Conservation (phyloP, 2,888 invertebrate genomes). For the Athalia circularis region DNA sequence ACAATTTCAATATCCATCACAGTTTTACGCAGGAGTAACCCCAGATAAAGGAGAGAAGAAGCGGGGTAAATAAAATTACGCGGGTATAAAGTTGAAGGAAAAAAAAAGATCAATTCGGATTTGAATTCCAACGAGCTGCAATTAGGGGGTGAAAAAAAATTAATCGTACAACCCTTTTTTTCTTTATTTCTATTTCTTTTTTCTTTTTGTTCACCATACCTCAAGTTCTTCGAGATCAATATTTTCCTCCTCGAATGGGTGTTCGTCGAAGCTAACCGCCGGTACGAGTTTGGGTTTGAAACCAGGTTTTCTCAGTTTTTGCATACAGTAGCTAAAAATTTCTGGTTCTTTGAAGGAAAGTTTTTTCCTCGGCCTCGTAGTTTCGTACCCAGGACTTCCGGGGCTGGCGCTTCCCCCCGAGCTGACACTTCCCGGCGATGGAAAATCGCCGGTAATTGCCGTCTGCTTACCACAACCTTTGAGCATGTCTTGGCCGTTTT, state of each 20-base stretch:
- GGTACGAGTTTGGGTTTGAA: conserved; percentile 54
- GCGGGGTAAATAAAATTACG: no score
- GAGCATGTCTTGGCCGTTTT: conserved; percentile 53
- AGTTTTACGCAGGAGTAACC: no score
- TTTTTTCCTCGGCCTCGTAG: conserved; percentile 84
- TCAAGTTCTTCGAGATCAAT: conserved; percentile 70
- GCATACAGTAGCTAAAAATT: conserved; percentile 76
- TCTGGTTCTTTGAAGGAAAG: conserved; percentile 92
- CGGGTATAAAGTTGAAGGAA: no score
- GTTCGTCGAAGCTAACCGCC: conserved; percentile 59
- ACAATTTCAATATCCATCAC: no score
- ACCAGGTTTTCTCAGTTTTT: conserved; percentile 64
- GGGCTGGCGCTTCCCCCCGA: conserved; percentile 61
- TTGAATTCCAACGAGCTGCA: no score
- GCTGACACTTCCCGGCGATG: conserved; percentile 61
- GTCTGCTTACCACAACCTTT: conserved; percentile 58
- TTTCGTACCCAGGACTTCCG: conserved; percentile 46
- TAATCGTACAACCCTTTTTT: no score
- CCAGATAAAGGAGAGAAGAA: no score
- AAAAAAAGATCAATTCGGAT: no score
- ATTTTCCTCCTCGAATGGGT: conserved; percentile 66
- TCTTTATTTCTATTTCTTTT: no score
- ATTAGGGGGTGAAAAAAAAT: no score
- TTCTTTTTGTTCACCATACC: conserved; percentile 58
- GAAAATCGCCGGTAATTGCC: conserved; percentile 54